Evolutionary conservation across 2,113 vertebrate species (phyloP), one percentile per base, ranked within the genome.

Genomic region (Stigmatopora nigra): DNA sequence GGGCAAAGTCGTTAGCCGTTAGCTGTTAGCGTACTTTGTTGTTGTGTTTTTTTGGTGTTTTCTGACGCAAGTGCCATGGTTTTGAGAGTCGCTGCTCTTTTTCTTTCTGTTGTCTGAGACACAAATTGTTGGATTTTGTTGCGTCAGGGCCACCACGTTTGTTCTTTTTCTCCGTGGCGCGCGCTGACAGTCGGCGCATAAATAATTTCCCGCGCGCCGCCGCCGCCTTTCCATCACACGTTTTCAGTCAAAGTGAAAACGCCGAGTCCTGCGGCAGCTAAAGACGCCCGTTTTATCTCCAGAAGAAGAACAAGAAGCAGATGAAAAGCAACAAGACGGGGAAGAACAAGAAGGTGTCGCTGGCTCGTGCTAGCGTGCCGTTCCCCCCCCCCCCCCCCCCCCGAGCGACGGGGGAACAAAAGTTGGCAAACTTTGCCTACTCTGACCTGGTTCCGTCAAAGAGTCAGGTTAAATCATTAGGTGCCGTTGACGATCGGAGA

Each of bases 141-240:
- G 53, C 53, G 14, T 56, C 53, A 56, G 53, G 53, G 13, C 3
- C 22, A 22, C 25, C 22, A 56, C 14, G 25, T 31, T 31, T 49
- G 5, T 53, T 55, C 14, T 56, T 31, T 31, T 15, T n/a, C 22
- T 56, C 13, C 7, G 6, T 7, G 6, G 38, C 53, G 22, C 31
- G 22, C 31, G 53, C 53, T 16, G 53, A 56, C 53, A 56, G 53
- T 22, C 22, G 53, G 53, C 53, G 53, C 53, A 56, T 56, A 56
- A 56, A 56, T 56, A 31, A 56, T 41, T 41, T 56, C 53, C 25
- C 25, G 25, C 53, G 25, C 7, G 53, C 25, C 25, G 25, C 25
- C 22, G 53, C 53, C 22, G 53, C 7, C 13, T 31, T 56, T 25
- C 22, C 22, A 16, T 56, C 53, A 56, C 52, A 25, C 22, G 53